Base-by-base conservation (phyloP, 2,113 vertebrate genomes). In the Cygnus buccinator region DNA sequence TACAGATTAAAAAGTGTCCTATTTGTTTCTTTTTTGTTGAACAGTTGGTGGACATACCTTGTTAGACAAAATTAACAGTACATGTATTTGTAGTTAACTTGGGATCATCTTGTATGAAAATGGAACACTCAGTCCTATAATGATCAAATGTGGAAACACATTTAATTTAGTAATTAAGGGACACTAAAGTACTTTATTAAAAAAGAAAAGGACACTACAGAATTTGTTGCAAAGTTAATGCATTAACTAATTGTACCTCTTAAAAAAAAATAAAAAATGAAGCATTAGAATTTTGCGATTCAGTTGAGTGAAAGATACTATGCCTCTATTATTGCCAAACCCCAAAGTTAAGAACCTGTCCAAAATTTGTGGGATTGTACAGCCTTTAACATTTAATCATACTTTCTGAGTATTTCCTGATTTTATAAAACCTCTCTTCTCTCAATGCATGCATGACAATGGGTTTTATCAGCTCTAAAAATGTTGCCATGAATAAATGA, bases 401-500 rank as follows among this genome's bases (percentile, higher is more conserved):
- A 7, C 2, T 84, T 87, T 89, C 66, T 75, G 65, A 78, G 16
- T 54, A 72, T 57, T 93, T 94, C 81, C 54, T 73, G 20, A 76
- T 52, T 82, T 81, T 66, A 79, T 59, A 16, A 93, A 86, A 57
- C 7, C 7, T 18, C 54, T 59, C 39, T 66, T 79, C 87, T 82
- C 29, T 48, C 58, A 68, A 1, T 8, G 6, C 1, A 0, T 62
- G 20, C 43, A 41, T 22, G 84, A 58, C 48, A 65, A 4, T 43
- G 35, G 68, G 17, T 72, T 92, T 96, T 84, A 66, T 75, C 81
- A 91, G 35, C 66, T 79, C 26, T 85, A 9, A 44, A 90, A 95
- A 28, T 62, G 29, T 74, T 82, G 75, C 29, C 25, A 37, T 3
- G 15, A 82, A 75, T 59, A 86, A 86, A 89, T 46, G 0, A 66